Evolutionary conservation across 2,888 invertebrate genomes (phyloP), one percentile per base, ranked within the genome.

Genomic region (Sthenelais limicola): DNA sequence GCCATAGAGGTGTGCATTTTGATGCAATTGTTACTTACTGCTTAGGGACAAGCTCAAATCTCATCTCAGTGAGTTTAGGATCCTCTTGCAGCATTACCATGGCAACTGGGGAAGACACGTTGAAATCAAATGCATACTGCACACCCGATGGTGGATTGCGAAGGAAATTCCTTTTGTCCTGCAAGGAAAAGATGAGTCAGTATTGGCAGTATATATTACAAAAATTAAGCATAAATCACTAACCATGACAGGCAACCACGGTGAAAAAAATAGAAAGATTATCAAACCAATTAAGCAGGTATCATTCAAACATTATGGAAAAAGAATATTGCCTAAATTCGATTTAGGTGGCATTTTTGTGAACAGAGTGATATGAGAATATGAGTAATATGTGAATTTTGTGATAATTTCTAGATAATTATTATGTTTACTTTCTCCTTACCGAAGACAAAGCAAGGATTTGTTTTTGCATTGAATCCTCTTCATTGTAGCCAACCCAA

Each of bases 31-130:
- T 21, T 18, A 92, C 95, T 92, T 90, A 98, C 98, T 96, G 93
- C 94, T 98, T 99, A 84, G 99, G 99, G 88, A 99, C 99, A 87
- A 99, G 92, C 89, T 98, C 96, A 91, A 98, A 99, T 89, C 99
- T 93, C 96, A 98, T 98, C 90, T 95, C 95, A 89, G 97, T 94
- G 85, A 99, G 92, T 89, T 97, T 96, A 76, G 95, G 93, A 90
- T 99, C 98, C 88, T 97, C 94, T 81, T 94, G 93, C 90, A 99
- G 93, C 84, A 97, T 96, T 82, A 96, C 94, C 90, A 95, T 92
- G 77, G 98, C 98, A 86, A 97, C 92, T 52, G 97, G 97, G 89
- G 94, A 95, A 89, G 94, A 93, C 82, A 93, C 91, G 88, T 95
- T 95, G 88, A 96, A 96, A 89, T 97, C 96, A 90, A 98, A 98